Evolutionary conservation across 1,140 invertebrate genomes (phyloP).

Genomic region (Streblospio benedicti): DNA sequence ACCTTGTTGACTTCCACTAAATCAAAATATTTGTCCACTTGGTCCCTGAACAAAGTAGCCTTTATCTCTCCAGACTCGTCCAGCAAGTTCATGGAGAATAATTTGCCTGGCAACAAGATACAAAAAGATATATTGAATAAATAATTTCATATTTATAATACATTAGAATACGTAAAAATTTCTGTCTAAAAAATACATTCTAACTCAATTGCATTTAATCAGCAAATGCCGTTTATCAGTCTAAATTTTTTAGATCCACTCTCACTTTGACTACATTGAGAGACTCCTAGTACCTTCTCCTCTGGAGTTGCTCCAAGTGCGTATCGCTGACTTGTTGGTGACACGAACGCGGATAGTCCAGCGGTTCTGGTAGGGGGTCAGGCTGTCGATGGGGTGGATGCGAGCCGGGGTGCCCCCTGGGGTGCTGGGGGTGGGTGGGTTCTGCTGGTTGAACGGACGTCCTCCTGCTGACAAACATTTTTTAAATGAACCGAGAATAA

Average conservation of each 20-base stretch:
- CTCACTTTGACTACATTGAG: too few relatives aligned
- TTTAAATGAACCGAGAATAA: neutral
- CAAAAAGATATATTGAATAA: too few relatives aligned
- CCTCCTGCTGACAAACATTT: neutral
- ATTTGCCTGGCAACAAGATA: too few relatives aligned
- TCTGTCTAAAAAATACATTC: too few relatives aligned
- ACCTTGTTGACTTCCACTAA: conserved; percentile 69
- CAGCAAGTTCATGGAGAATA: conserved; percentile 84
- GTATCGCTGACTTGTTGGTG: conserved; percentile 69
- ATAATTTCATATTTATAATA: too few relatives aligned
- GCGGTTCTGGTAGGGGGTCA: conserved; percentile 85
- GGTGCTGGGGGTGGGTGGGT: conserved; percentile 21
- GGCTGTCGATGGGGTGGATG: conserved; percentile 61
- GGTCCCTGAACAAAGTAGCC: conserved; percentile 84
- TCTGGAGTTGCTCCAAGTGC: conserved; percentile 80
- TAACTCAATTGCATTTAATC: too few relatives aligned
- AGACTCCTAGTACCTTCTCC: too few relatives aligned
- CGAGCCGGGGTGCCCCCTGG: conserved; percentile 27
- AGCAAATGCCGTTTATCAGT: too few relatives aligned
- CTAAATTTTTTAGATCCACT: too few relatives aligned
- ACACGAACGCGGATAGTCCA: conserved; percentile 90
- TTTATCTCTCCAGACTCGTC: conserved; percentile 92
- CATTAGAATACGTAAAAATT: too few relatives aligned
- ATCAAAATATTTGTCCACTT: conserved; percentile 82
- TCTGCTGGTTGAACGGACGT: neutral